These are phyloP conservation scores for Varroa destructor DNA, from an alignment of 1,140 invertebrate species.

Conservation along the genomic window DNA sequence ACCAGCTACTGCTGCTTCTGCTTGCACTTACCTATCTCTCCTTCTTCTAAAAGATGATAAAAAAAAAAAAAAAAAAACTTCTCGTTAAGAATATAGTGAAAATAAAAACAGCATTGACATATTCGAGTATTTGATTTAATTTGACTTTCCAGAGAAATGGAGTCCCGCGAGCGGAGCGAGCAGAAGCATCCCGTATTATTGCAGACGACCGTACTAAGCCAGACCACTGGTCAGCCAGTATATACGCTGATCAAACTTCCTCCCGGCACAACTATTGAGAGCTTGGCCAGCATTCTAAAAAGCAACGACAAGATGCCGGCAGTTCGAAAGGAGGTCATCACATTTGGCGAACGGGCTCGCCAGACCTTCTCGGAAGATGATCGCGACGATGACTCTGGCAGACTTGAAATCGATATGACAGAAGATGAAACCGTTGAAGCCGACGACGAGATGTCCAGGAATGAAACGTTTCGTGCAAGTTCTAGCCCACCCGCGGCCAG, in stretches of 20 bases:
- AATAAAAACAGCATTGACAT: no score
- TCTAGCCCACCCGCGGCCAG: background rate
- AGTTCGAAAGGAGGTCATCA: background rate
- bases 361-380: background rate
- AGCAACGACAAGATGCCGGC: background rate
- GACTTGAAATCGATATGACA: background rate
- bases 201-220: conserved; percentile 16
- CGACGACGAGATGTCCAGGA: background rate
- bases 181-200: background rate
- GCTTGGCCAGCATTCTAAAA: conserved; percentile 1
- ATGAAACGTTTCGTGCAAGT: background rate
- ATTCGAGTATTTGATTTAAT: no score
- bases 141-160: conserved; percentile 8
- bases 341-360: background rate
- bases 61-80: no score
- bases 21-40: no score
- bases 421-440: background rate
- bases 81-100: no score
- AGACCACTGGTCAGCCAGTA: conserved; percentile 9
- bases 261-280: conserved; percentile 9
- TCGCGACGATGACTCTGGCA: no score
- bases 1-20: no score
- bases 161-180: conserved; percentile 5
- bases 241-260: conserved; percentile 22
- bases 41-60: no score